Percentiles rank a stretch among this genome's conserved stretches.
phyloP scores from a whole-genome alignment of 2,113 vertebrate genomes.

The Piaya cayana region DNA sequence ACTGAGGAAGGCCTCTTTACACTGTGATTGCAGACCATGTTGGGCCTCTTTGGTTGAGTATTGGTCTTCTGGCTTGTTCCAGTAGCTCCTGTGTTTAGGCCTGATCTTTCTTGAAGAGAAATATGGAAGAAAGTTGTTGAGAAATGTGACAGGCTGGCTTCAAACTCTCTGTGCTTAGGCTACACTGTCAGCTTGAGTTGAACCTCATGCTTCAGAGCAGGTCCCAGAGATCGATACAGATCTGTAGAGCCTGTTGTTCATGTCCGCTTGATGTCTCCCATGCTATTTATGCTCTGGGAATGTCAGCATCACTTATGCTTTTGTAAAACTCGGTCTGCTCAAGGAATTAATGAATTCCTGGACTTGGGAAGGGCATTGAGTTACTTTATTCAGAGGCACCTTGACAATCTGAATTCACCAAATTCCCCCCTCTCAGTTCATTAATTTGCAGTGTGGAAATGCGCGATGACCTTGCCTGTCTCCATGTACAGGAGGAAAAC shows the following conservation, averaged over 20 bases:
- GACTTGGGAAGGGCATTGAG: neutral
- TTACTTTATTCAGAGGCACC: neutral
- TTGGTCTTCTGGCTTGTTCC: neutral
- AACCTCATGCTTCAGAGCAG: neutral
- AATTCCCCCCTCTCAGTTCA: neutral
- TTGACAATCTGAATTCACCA: neutral
- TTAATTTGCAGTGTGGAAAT: neutral
- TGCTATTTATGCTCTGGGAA: neutral
- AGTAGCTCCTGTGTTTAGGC: neutral
- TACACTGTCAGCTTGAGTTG: neutral
- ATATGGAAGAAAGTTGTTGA: neutral
- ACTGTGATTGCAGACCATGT: neutral
- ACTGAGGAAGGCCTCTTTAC: neutral
- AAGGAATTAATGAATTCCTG: conserved; percentile 33
- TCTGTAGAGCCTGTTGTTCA: neutral
- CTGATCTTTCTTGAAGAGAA: neutral
- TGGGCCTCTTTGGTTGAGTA: neutral
- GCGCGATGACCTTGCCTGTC: neutral
- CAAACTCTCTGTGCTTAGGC: neutral
- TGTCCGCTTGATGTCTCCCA: neutral
- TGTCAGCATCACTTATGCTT: neutral
- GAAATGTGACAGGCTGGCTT: neutral
- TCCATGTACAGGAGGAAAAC: neutral
- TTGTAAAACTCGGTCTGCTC: neutral
- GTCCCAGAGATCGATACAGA: neutral